Evolutionary conservation across 2,797 vertebrate genomes (phyloP), one percentile per base, ranked within the genome.

Genomic region (Brachymystax lenok): DNA sequence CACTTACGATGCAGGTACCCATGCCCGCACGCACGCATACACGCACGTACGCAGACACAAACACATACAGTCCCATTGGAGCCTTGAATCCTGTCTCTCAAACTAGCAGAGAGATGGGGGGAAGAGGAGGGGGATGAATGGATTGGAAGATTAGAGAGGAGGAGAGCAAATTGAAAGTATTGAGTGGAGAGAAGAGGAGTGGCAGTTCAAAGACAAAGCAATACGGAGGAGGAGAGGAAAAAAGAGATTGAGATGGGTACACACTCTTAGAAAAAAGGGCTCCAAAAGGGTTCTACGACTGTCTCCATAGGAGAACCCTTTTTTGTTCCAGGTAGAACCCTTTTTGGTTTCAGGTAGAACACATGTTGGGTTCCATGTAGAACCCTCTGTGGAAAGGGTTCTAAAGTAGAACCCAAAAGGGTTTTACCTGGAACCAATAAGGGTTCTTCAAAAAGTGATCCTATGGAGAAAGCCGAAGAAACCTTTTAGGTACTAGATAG

Each of bases 121-220:
- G 88, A 88, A 84, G 79, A 84, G 88, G 85, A 81, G 76, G 28
- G 70, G 89, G 82, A 90, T 91, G 91, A 93, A 94, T 90, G 88
- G 85, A 91, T 87, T 82, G 83, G 89, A 85, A 93, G 92, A 93
- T 94, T 91, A 92, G 87, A 88, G 85, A 87, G 88, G 86, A 88
- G 87, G 89, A 92, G 87, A 90, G 91, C 91, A 93, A 92, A 93
- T 92, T 92, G 90, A 93, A 92, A 91, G 85, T 92, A 94, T 92
- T 92, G 92, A 92, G 86, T 91, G 87, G 85, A 77, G 90, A 81
- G 80, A 80, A 88, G 81, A 89, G 84, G 83, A 87, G 86, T 70
- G 82, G 85, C 87, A 86, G 87, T 90, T 89, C 81, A 78, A 88
- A 90, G 87, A 90, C 89, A 88, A 82, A 75, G 77, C 79, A 85